These are phyloP conservation scores for Galaxea fascicularis DNA, from an alignment of 92 coral and sea anemone species.

Conservation along the genomic window DNA sequence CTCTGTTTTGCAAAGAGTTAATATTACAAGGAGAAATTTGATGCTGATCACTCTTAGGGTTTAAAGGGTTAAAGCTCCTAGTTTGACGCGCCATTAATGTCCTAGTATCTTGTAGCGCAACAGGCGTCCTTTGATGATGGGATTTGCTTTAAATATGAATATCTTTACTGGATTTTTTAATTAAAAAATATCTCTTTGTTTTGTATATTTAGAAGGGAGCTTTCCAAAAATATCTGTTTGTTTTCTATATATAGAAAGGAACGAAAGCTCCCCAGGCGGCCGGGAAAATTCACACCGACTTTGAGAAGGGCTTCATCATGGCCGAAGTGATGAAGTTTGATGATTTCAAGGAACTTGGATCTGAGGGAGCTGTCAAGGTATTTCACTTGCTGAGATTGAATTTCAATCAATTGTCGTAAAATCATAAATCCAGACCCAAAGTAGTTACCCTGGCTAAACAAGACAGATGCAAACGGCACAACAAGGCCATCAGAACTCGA, in stretches of 20 bases:
- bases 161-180: no score
- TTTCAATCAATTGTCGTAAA: not conserved
- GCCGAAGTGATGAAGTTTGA: conserved; percentile 99
- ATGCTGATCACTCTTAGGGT: no score
- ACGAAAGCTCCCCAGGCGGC: conserved; percentile 94
- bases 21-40: no score
- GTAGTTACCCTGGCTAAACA: no score
- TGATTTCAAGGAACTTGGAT: conserved; percentile 94
- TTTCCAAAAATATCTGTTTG: not conserved
- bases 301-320: conserved; percentile 97
- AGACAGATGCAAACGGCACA: no score
- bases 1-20: no score
- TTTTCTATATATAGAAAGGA: conserved; percentile 71
- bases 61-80: no score
- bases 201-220: conserved; percentile 77
- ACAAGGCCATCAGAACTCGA: no score
- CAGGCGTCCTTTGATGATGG: no score
- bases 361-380: conserved; percentile 90
- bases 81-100: no score
- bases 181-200: not conserved
- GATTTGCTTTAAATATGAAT: no score
- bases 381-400: not conserved
- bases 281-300: conserved; percentile 98
- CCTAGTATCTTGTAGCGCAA: no score
- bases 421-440: not conserved